Percentiles rank a stretch among this genome's conserved stretches.
phyloP scores from a whole-genome alignment of 2,888 invertebrate species.

The Colostygia pectinataria region DNA sequence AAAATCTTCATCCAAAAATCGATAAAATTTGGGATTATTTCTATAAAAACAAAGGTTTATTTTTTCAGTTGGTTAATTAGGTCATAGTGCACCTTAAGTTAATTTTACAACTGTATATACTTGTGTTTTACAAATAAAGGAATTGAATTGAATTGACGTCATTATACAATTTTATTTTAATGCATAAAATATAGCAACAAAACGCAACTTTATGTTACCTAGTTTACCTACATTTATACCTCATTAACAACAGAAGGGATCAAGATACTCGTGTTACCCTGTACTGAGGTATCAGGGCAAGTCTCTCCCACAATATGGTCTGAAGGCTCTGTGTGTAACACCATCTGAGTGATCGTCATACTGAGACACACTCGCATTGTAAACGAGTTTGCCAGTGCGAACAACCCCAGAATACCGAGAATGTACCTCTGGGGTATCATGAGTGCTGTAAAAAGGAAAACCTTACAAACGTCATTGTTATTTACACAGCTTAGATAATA shows the following conservation, averaged over 20 bases:
- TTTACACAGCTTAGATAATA: too few species aligned
- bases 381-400: conserved; percentile 87
- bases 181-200: too few species aligned
- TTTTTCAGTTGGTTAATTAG: too few species aligned
- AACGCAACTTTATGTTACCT: too few species aligned
- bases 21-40: too few species aligned
- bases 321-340: conserved; percentile 54
- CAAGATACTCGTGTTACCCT: conserved; percentile 23
- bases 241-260: conserved; percentile 23
- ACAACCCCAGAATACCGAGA: conserved; percentile 86
- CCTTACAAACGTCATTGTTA: not conserved
- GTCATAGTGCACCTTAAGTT: too few species aligned
- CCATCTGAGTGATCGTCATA: conserved; percentile 88
- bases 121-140: too few species aligned
- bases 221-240: conserved; percentile 7
- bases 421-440: conserved; percentile 87
- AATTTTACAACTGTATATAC: too few species aligned
- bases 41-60: too few species aligned
- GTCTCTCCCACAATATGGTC: conserved; percentile 76
- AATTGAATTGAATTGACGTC: too few species aligned
- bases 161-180: too few species aligned
- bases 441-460: conserved; percentile 69
- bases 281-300: conserved; percentile 61
- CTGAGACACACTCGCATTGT: conserved; percentile 89
- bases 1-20: too few species aligned